These are phyloP conservation scores for Drosophila eugracilis DNA, from an alignment of 1,140 invertebrate species.

Conservation along the genomic window DNA sequence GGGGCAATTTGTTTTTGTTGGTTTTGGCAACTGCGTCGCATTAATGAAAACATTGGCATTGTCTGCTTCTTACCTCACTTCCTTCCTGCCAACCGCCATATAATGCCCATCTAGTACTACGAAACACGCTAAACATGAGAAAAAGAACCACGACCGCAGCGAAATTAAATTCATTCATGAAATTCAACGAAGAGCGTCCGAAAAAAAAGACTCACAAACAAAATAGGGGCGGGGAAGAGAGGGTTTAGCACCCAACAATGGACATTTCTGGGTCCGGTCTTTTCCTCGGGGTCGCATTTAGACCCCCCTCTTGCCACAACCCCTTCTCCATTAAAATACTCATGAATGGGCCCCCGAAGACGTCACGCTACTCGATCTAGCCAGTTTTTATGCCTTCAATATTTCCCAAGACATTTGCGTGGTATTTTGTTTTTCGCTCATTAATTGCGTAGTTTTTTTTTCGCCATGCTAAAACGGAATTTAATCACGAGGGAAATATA, in stretches of 20 bases:
- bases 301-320: background rate
- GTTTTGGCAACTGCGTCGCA: conserved; percentile 76
- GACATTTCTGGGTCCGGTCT: conserved; percentile 38
- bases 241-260: conserved; percentile 42
- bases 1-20: conserved; percentile 48
- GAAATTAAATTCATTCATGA: conserved; percentile 78
- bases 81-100: conserved; percentile 67
- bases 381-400: conserved; percentile 23
- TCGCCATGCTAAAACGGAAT: background rate
- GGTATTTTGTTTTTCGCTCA: conserved; percentile 6
- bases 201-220: conserved; percentile 23
- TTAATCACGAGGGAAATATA: background rate
- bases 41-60: conserved; percentile 83
- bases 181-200: conserved; percentile 54
- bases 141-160: conserved; percentile 20
- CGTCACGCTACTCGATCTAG: conserved; percentile 33
- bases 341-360: conserved; percentile 37
- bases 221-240: background rate
- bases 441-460: conserved; percentile 32
- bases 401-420: conserved; percentile 26
- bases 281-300: conserved; percentile 9
- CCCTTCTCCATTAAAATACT: conserved; percentile 10
- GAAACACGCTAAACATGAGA: conserved; percentile 57
- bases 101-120: conserved; percentile 47
- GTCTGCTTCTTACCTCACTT: conserved; percentile 76